Conservation (phyloP, 2,113 vertebrate genomes). For the Lipotes vexillifer region DNA sequence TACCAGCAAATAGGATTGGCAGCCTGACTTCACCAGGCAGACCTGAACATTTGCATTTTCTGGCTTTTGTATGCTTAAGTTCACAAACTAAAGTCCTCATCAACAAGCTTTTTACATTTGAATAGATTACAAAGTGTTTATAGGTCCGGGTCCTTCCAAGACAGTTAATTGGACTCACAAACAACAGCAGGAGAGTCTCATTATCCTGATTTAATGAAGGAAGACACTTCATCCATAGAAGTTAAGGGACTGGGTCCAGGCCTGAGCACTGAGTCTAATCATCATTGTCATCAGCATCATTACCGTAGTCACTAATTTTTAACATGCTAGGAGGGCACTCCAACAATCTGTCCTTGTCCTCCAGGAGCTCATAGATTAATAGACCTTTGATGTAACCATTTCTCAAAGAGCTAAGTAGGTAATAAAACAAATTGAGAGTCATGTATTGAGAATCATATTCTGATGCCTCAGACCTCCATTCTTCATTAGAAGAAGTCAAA, state of each 20-base stretch:
- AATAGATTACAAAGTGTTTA: constrained; percentile 65
- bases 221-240: constrained; percentile 40
- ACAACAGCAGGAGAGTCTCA: constrained; percentile 54
- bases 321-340: constrained; percentile 39
- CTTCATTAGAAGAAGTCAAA: neutral
- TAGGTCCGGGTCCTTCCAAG: constrained; percentile 48
- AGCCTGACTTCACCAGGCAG: neutral
- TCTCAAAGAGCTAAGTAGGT: constrained; percentile 41
- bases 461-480: neutral
- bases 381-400: constrained; percentile 33
- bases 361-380: constrained; percentile 25
- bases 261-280: neutral
- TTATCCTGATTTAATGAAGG: constrained; percentile 65
- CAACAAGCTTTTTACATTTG: constrained; percentile 33
- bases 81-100: constrained; percentile 46
- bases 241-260: constrained; percentile 32
- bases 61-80: neutral
- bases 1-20: neutral
- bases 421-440: constrained; percentile 29
- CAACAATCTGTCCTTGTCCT: constrained; percentile 3
- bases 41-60: constrained; percentile 32
- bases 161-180: constrained; percentile 62
- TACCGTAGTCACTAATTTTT: constrained; percentile 24
- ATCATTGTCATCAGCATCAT: neutral
- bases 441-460: neutral